Evolutionary conservation across 2,888 invertebrate genomes (phyloP).

Genomic region (Drosophila macrothrix): DNA sequence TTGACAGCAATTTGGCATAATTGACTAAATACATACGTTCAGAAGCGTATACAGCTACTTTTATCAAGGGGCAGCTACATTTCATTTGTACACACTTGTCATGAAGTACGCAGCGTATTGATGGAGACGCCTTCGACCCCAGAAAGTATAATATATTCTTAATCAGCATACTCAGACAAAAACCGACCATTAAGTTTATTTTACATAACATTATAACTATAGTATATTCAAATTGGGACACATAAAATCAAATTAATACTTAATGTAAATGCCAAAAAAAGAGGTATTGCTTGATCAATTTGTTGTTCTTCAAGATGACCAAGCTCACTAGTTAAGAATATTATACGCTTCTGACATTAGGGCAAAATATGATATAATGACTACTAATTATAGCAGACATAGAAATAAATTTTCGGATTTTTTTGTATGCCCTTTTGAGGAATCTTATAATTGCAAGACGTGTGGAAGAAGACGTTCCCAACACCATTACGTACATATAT

Average conservation of each 20-base stretch:
- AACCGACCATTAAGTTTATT: too few species aligned
- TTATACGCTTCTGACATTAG: background rate
- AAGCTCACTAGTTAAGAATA: background rate
- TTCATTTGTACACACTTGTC: background rate
- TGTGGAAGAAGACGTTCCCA: background rate
- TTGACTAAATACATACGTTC: conserved; percentile 46
- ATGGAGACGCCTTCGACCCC: background rate
- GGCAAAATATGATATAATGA: background rate
- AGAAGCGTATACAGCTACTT: background rate
- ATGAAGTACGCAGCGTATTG: background rate
- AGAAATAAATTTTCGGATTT: background rate
- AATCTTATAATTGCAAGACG: background rate
- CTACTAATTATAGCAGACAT: background rate
- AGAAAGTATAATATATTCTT: background rate
- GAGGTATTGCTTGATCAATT: too few species aligned
- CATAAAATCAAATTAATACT: background rate
- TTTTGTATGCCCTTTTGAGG: background rate
- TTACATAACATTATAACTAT: background rate
- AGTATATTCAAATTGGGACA: background rate
- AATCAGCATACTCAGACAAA: too few species aligned
- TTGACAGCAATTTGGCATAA: conserved; percentile 67
- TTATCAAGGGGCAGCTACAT: background rate
- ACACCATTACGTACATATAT: background rate
- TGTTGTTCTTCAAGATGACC: too few species aligned
- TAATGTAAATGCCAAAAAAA: too few species aligned